These are phyloP conservation scores for Heteromyza rotundicornis DNA, from an alignment of 2,888 invertebrate species.

Conservation along the genomic window DNA sequence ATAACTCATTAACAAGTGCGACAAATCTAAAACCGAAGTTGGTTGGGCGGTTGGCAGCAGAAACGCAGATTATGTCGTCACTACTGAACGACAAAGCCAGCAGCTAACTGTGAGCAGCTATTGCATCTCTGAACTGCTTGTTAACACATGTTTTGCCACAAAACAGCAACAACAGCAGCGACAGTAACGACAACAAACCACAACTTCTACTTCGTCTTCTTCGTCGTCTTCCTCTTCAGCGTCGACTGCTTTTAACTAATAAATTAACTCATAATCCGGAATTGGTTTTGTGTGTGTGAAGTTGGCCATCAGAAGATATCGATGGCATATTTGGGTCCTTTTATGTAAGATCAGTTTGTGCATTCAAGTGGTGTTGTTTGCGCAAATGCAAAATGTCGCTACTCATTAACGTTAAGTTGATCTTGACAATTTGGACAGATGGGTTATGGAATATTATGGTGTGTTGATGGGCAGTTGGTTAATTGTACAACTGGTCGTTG, in stretches of 20 bases:
- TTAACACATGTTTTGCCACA: slow-evolving; percentile 28
- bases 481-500: neutral
- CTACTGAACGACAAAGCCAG: neutral
- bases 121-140: neutral
- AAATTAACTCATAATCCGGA: slow-evolving; percentile 27
- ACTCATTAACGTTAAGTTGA: neutral
- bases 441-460: neutral
- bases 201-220: neutral
- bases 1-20: slow-evolving; percentile 8
- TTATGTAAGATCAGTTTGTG: neutral
- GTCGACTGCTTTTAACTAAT: slow-evolving; percentile 16
- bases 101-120: neutral
- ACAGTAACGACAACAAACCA: neutral
- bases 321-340: slow-evolving; percentile 12
- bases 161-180: neutral
- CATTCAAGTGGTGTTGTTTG: neutral
- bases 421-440: neutral
- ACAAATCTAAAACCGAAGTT: neutral
- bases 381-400: neutral
- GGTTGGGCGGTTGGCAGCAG: neutral
- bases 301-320: neutral
- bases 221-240: neutral
- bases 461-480: too few relatives aligned
- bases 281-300: slow-evolving; percentile 12
- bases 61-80: neutral